A percentile compares a stretch with the other conserved stretches of the same genome.
phyloP scores from a whole-genome alignment of 2,113 vertebrate species.

The Sinocyclocheilus anophthalmus region DNA sequence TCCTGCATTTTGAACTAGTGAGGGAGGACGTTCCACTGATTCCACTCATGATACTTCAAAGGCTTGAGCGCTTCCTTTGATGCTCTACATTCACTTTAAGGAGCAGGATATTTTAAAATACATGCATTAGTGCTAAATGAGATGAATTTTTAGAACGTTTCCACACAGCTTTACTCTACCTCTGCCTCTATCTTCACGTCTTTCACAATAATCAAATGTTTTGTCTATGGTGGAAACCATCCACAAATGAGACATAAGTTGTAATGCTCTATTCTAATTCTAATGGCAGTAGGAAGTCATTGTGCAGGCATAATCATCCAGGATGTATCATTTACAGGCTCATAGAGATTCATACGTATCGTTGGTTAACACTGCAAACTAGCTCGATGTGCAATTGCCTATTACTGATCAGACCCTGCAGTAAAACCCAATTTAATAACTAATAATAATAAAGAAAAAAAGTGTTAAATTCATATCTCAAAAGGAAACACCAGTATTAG shows the following conservation, averaged over 20 bases:
- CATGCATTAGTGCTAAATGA: constrained; percentile 52
- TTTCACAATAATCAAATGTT: neutral
- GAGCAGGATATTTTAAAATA: constrained; percentile 61
- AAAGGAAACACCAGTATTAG: neutral
- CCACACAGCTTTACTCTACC: neutral
- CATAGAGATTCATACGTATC: neutral
- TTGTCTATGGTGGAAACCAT: constrained; percentile 10
- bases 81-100: constrained; percentile 62
- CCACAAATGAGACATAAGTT: constrained; percentile 22
- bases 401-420: neutral
- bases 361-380: neutral
- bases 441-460: neutral
- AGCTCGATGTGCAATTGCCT: neutral
- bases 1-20: constrained; percentile 51
- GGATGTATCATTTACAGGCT: constrained; percentile 34
- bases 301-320: neutral
- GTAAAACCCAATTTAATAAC: neutral
- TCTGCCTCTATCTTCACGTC: neutral
- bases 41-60: constrained; percentile 63
- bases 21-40: constrained; percentile 60
- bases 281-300: constrained; percentile 16
- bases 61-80: constrained; percentile 58
- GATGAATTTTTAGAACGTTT: constrained; percentile 19
- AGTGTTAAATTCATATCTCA: too few relatives aligned
- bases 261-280: constrained; percentile 21